Evolutionary conservation across 2,113 vertebrate species (phyloP), one percentile per base, ranked within the genome.

Genomic region (Apteryx owenii): DNA sequence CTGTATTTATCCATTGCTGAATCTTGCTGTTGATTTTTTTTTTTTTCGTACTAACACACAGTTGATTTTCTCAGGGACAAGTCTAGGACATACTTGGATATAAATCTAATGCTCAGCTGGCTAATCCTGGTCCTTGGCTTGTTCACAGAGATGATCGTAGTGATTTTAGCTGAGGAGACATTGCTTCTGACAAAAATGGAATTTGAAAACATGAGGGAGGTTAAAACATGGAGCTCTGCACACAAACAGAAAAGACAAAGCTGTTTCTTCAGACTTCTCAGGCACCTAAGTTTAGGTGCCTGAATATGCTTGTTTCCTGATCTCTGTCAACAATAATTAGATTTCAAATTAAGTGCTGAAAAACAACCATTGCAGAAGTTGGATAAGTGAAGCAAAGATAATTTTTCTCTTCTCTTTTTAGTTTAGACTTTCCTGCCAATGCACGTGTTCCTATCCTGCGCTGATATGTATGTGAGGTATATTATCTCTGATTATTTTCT

Each of bases 281-380:
- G 85, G 62, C 62, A 25, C 19, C 61, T 69, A 85, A 79, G 31
- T 82, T 93, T 77, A 72, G 66, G 26, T 76, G 8, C 22, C 28
- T 94, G 87, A 87, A 60, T 71, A 56, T 50, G 53, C 28, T 93
- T 79, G 25, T 33, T 77, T 91, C 48, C 9, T 3, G 2, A 21
- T 53, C 65, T 92, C 70, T 89, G 61, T 72, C 89, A 94, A 80
- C 81, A 88, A 33, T 68, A 80, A 20, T 50, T 73, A 81, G 23
- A 56, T 94, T 89, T 89, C 50, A 85, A 36, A 88, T 82, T 56
- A 73, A 88, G 53, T 88, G 36, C 73, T 84, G 73, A 85, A 89
- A 91, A 89, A 56, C 38, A 61, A 22, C 38, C 81, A 18, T 12
- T 81, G 38, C 58, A 80, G 44, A 80, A 91, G 33, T 48, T 93